Percentiles rank a stretch among this genome's conserved stretches.
Conservation (phyloP, 1,140 invertebrate species). For the Drosophila tsacasi region DNA sequence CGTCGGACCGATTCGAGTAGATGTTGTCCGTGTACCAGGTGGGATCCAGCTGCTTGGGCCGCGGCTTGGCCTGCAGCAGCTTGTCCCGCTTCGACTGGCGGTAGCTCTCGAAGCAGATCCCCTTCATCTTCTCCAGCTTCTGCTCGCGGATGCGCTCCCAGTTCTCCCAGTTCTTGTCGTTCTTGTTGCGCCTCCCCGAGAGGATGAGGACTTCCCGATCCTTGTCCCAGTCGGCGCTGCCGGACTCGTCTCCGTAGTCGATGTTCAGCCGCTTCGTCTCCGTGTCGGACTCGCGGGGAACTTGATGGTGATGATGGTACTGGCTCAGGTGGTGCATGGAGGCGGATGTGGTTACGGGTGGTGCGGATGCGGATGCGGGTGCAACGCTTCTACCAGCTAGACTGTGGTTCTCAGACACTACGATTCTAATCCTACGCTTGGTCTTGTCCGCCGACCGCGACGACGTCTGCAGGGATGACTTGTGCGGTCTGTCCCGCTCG, state of each 20-base stretch:
- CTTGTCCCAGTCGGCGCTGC: slow-evolving; percentile 64
- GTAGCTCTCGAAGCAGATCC: slow-evolving; percentile 84
- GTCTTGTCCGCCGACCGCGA: slow-evolving; percentile 76
- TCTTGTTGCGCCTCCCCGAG: slow-evolving; percentile 77
- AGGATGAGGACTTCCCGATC: slow-evolving; percentile 61
- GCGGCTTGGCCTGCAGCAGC: slow-evolving; percentile 86
- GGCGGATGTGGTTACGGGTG: slow-evolving; percentile 7
- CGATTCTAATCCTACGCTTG: slow-evolving; percentile 85
- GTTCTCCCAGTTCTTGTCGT: slow-evolving; percentile 85
- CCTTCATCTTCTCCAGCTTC: slow-evolving; percentile 84
- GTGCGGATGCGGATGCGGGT: slow-evolving; percentile 24
- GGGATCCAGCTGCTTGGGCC: slow-evolving; percentile 83
- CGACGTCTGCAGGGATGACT: slow-evolving; percentile 75
- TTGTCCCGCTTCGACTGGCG: slow-evolving; percentile 85
- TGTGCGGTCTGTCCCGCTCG: slow-evolving; percentile 75
- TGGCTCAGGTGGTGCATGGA: slow-evolving; percentile 19
- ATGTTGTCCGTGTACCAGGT: slow-evolving; percentile 86
- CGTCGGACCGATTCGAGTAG: slow-evolving; percentile 85
- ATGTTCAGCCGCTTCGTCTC: slow-evolving; percentile 77
- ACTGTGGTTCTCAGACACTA: slow-evolving; percentile 76
- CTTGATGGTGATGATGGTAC: slow-evolving; percentile 25
- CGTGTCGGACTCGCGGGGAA: slow-evolving; percentile 32
- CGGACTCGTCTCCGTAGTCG: slow-evolving; percentile 68
- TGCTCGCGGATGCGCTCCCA: slow-evolving; percentile 85
- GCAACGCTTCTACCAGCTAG: slow-evolving; percentile 59